phyloP scores from a whole-genome alignment of 2,113 vertebrate genomes.

The Apistogramma diplotaenia region DNA sequence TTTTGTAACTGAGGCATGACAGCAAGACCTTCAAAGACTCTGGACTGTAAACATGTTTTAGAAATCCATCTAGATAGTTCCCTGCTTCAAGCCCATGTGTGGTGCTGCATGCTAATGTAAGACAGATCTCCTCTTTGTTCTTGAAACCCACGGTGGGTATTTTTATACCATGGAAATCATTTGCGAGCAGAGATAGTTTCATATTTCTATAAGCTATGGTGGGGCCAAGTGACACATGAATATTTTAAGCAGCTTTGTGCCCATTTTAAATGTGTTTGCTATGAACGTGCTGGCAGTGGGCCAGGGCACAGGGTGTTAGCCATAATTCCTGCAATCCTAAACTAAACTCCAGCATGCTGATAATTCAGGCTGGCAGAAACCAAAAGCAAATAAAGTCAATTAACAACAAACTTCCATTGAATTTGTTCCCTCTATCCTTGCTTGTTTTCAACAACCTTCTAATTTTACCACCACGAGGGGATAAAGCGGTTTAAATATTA shows the following conservation, averaged over 20 bases:
- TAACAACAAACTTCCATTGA: constrained; percentile 68
- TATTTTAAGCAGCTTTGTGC: constrained; percentile 92
- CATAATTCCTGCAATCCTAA: constrained; percentile 84
- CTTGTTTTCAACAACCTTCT: constrained; percentile 38
- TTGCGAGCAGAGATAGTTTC: constrained; percentile 77
- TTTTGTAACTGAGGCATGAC: constrained; percentile 65
- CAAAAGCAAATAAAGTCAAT: constrained; percentile 90
- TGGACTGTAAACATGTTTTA: constrained; percentile 68
- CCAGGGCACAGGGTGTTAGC: constrained; percentile 83
- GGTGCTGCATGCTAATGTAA: constrained; percentile 72
- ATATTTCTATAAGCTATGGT: constrained; percentile 85
- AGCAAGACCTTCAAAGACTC: constrained; percentile 69
- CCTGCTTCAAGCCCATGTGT: constrained; percentile 54
- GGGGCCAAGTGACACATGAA: constrained; percentile 86
- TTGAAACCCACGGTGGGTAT: constrained; percentile 72
- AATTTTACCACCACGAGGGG: constrained; percentile 24
- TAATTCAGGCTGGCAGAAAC: constrained; percentile 80
- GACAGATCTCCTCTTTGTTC: constrained; percentile 74
- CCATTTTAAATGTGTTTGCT: constrained; percentile 91
- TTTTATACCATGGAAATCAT: constrained; percentile 77
- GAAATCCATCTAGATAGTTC: constrained; percentile 67
- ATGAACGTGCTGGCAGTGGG: constrained; percentile 82
- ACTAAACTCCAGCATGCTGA: constrained; percentile 73
- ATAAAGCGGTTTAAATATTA: constrained; percentile 26
- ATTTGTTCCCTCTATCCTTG: constrained; percentile 34